A percentile compares a stretch with the other conserved stretches of the same genome.
Conservation (phyloP, 2,113 vertebrate genomes). For the Toxostoma redivivum region DNA sequence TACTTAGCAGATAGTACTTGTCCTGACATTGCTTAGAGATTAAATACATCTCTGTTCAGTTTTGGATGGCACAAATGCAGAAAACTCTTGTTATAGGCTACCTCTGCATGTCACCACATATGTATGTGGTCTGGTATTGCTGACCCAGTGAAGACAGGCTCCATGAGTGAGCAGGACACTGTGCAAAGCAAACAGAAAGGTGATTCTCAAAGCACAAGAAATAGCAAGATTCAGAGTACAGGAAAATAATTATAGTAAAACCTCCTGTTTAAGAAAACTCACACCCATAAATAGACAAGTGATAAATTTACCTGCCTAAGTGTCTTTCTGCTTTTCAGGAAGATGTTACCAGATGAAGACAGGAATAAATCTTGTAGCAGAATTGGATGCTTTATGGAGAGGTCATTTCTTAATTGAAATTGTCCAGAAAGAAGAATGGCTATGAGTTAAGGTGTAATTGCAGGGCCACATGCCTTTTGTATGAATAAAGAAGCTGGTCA, state of each 20-base stretch:
- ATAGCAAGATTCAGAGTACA: neutral
- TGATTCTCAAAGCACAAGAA: neutral
- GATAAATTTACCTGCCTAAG: neutral
- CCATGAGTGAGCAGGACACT: neutral
- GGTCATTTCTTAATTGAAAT: constrained; percentile 37
- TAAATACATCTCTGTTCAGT: neutral
- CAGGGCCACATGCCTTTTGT: neutral
- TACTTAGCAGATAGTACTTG: neutral
- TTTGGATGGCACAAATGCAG: neutral
- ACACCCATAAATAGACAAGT: neutral
- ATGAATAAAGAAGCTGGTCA: neutral
- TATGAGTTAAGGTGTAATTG: neutral
- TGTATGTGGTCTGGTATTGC: neutral
- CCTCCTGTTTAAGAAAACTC: neutral
- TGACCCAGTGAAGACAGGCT: neutral
- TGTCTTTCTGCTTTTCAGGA: neutral
- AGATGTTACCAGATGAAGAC: neutral
- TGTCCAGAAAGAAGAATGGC: constrained; percentile 14
- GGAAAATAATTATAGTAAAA: neutral
- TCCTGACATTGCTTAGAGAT: neutral
- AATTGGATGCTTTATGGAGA: neutral
- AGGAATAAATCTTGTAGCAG: neutral
- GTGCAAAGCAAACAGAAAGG: neutral
- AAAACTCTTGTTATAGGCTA: neutral
- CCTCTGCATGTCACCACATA: neutral